These are phyloP conservation scores for Aphidius ervi DNA, from an alignment of 1,140 invertebrate genomes.

Conservation along the genomic window DNA sequence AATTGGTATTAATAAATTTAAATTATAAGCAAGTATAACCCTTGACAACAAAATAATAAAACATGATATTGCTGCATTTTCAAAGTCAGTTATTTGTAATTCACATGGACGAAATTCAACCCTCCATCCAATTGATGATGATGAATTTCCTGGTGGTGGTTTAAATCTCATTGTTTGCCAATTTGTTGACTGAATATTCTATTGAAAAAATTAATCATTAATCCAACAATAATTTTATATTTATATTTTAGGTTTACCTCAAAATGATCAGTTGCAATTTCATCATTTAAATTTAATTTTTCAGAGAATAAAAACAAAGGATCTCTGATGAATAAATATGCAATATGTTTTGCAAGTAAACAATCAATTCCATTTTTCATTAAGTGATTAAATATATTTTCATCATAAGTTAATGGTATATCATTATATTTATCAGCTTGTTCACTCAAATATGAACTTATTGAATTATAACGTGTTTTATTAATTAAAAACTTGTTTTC, in stretches of 20 bases:
- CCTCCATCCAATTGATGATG: conserved; percentile 87
- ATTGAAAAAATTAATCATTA: conserved; percentile 24
- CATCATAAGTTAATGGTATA: conserved; percentile 82
- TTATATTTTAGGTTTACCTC: conserved; percentile 62
- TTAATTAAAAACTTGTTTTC: conserved; percentile 80
- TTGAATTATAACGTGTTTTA: conserved; percentile 97
- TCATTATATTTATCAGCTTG: conserved; percentile 88
- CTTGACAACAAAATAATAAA: conserved; percentile 95
- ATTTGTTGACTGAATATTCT: conserved; percentile 99
- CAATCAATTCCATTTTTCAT: conserved; percentile 85
- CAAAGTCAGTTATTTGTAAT: conserved; percentile 97
- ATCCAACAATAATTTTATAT: not conserved
- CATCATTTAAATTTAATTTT: conserved; percentile 91
- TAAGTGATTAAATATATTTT: conserved; percentile 76
- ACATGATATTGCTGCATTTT: conserved; percentile 98
- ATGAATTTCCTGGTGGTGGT: conserved; percentile 87
- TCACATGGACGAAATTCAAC: conserved; percentile 99
- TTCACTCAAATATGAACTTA: conserved; percentile 92
- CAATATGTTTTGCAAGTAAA: conserved; percentile 87
- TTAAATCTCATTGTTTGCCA: conserved; percentile 99
- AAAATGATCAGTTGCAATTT: conserved; percentile 95
- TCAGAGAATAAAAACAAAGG: conserved; percentile 95
- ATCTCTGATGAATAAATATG: conserved; percentile 97
- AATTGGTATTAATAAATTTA: conserved; percentile 96
- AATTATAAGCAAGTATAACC: conserved; percentile 92